Evolutionary conservation across 2,797 vertebrate species (phyloP).

Genomic region (Ficedula albicollis): DNA sequence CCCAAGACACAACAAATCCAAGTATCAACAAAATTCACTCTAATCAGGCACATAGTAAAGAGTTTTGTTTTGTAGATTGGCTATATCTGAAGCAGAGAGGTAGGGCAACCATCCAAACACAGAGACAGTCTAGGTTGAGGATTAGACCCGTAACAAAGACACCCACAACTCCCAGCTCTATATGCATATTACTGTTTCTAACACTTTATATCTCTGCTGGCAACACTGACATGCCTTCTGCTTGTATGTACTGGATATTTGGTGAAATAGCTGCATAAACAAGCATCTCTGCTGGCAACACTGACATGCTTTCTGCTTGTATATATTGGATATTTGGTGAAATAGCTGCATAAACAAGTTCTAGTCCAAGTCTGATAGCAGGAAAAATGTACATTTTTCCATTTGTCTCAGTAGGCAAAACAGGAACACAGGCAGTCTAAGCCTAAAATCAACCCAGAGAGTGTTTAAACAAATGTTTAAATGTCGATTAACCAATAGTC

Average conservation of each 20-base stretch:
- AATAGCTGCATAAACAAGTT: neutral
- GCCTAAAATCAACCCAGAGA: neutral
- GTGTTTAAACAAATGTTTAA: neutral
- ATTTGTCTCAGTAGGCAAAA: neutral
- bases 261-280: neutral
- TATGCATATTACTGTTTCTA: neutral
- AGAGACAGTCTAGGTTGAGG: accelerated
- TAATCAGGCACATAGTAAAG: neutral
- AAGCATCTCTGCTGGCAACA: neutral
- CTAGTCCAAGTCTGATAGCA: neutral
- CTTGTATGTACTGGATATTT: neutral
- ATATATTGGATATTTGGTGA: neutral
- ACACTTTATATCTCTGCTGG: neutral
- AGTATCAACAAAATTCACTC: neutral
- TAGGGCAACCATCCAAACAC: neutral
- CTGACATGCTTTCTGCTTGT: neutral
- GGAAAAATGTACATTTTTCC: neutral
- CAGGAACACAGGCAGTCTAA: neutral
- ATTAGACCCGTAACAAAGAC: neutral
- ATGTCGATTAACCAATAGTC: neutral
- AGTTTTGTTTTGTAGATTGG: neutral
- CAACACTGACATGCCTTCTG: neutral
- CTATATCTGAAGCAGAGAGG: neutral
- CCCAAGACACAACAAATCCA: neutral
- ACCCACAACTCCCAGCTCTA: neutral